Percentiles rank a stretch among this genome's conserved stretches.
Conservation (phyloP, 2,888 invertebrate genomes). For the Dolomedes plantarius region DNA sequence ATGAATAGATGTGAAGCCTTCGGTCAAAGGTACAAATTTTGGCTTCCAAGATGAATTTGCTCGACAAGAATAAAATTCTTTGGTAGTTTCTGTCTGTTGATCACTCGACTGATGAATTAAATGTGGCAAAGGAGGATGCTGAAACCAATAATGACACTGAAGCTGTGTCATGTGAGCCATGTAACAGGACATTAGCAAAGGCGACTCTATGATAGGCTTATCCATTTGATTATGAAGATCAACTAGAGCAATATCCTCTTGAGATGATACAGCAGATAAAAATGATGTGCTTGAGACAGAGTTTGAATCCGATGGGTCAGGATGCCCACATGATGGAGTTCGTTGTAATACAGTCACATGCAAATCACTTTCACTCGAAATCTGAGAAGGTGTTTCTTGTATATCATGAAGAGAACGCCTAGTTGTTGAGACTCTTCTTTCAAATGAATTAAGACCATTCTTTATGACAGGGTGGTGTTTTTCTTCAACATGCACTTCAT, state of each 20-base stretch:
- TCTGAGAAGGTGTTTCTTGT: conserved; percentile 72
- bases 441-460: conserved; percentile 64
- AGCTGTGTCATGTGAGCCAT: conserved; percentile 90
- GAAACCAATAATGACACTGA: conserved; percentile 77
- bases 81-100: conserved; percentile 74
- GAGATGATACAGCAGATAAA: conserved; percentile 93
- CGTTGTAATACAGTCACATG: conserved; percentile 62
- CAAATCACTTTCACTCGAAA: conserved; percentile 71
- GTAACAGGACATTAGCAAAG: conserved; percentile 95
- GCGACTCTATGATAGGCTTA: conserved; percentile 93
- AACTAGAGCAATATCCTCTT: conserved; percentile 86
- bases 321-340: conserved; percentile 67
- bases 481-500: conserved; percentile 50
- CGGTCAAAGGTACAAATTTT: conserved; percentile 82
- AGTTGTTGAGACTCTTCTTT: conserved; percentile 62
- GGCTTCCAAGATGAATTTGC: conserved; percentile 81
- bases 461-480: conserved; percentile 58
- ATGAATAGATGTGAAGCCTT: conserved; percentile 83
- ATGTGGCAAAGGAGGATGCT: conserved; percentile 75
- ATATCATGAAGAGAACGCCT: conserved; percentile 72
- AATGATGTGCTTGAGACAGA: conserved; percentile 76
- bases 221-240: conserved; percentile 96
- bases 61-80: conserved; percentile 55
- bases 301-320: conserved; percentile 73
- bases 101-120: conserved; percentile 69